Evolutionary conservation across 2,888 invertebrate genomes (phyloP).

Genomic region (Macrosoma leucophasiata): DNA sequence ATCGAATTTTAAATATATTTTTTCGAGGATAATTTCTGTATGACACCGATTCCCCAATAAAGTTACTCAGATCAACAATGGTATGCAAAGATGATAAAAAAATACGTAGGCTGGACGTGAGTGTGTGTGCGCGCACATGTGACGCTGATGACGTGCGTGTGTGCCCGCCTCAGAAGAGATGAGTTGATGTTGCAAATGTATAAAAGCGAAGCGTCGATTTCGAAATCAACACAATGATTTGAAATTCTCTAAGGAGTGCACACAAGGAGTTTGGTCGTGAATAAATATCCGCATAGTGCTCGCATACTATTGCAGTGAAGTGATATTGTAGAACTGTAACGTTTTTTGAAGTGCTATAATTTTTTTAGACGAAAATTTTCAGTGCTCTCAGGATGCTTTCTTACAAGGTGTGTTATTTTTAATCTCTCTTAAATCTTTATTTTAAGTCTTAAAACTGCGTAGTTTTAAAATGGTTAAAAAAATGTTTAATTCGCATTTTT

Average conservation of each 20-base stretch:
- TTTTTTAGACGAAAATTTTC: constrained; percentile 27
- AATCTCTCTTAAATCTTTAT: constrained; percentile 9
- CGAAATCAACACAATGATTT: constrained; percentile 73
- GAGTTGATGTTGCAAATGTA: constrained; percentile 70
- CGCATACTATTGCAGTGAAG: constrained; percentile 43
- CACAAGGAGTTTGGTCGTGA: constrained; percentile 53
- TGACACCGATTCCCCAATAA: constrained; percentile 60
- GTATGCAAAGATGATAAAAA: constrained; percentile 53
- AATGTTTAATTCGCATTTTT: no score
- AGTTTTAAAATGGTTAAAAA: no score
- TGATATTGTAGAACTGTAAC: constrained; percentile 47
- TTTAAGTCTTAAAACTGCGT: no score
- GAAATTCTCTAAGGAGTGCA: constrained; percentile 65
- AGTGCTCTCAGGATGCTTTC: constrained; percentile 56
- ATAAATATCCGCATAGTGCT: constrained; percentile 59
- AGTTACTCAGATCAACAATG: constrained; percentile 48
- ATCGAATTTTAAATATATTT: constrained; percentile 34
- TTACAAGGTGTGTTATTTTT: constrained; percentile 37
- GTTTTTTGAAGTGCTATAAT: constrained; percentile 31
- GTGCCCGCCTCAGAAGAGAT: constrained; percentile 49
- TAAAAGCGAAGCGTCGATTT: constrained; percentile 70
- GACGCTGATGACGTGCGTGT: constrained; percentile 31
- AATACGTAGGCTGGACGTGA: constrained; percentile 41
- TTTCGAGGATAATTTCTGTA: constrained; percentile 36
- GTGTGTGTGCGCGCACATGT: constrained; percentile 41